Percentiles rank a stretch among this genome's conserved stretches.
phyloP scores from a whole-genome alignment of 2,797 vertebrate species.

The Pangasius sanitwongsei region DNA sequence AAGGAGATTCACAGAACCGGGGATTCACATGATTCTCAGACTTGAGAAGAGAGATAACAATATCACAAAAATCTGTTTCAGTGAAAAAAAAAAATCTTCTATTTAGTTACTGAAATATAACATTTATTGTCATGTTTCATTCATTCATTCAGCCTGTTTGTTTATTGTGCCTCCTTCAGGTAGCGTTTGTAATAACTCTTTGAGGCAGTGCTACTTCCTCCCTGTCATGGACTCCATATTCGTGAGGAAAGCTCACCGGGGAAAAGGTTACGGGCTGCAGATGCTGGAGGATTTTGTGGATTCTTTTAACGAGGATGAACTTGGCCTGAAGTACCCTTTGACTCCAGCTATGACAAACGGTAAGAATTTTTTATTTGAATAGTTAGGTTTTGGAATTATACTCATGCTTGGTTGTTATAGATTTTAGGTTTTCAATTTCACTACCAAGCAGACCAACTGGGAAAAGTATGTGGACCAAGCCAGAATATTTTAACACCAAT shows the following conservation, averaged over 20 bases:
- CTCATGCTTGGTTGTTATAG: neutral
- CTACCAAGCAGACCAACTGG: neutral
- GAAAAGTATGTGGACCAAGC: neutral
- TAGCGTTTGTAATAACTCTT: conserved; percentile 66
- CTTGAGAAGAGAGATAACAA: neutral
- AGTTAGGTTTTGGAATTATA: too few species aligned
- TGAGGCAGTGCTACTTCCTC: conserved; percentile 75
- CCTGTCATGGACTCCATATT: conserved; percentile 89
- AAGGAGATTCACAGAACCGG: neutral
- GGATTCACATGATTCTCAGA: neutral
- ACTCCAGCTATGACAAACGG: conserved; percentile 79
- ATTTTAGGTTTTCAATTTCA: neutral
- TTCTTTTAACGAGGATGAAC: conserved; percentile 76
- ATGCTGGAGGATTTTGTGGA: conserved; percentile 90
- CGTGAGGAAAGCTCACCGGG: conserved; percentile 80
- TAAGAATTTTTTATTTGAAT: conserved; percentile 57
- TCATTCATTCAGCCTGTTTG: neutral
- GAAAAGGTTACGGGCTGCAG: conserved; percentile 76
- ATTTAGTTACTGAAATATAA: neutral
- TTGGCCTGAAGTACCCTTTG: conserved; percentile 86
- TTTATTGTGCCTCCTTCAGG: conserved; percentile 66
- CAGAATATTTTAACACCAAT: neutral
- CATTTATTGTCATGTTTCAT: neutral
- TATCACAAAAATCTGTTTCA: neutral
- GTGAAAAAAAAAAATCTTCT: neutral